Evolutionary conservation across 2,888 invertebrate genomes (phyloP).

Genomic region (Megastigmus dorsalis): DNA sequence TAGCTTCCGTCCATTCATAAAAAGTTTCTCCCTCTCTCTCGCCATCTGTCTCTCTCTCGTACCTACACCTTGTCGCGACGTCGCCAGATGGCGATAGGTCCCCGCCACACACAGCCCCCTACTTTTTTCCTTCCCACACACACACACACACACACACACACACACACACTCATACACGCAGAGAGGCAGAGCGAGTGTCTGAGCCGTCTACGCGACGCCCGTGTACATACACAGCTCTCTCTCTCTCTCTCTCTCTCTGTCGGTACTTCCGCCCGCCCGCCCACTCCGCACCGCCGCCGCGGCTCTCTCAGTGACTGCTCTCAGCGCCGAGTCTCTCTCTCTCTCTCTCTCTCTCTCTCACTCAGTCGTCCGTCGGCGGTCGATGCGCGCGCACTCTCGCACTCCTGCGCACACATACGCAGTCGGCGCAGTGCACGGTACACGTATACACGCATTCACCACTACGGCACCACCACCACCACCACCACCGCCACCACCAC

Average conservation of each 20-base stretch:
- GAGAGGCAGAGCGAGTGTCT: background rate
- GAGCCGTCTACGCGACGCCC: background rate
- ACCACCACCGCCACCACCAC: no score
- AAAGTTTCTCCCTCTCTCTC: constrained; percentile 64
- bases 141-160: background rate
- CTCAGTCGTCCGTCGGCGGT: constrained; percentile 68
- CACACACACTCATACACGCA: background rate
- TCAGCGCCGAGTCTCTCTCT: constrained; percentile 37
- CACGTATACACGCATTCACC: background rate
- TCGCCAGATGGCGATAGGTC: constrained; percentile 70
- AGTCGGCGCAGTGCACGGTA: no score
- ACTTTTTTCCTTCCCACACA: background rate
- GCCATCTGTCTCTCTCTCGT: constrained; percentile 58
- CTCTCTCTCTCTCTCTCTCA: constrained; percentile 59
- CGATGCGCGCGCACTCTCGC: constrained; percentile 56
- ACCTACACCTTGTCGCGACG: constrained; percentile 57
- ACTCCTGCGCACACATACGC: background rate
- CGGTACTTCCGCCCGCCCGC: constrained; percentile 53
- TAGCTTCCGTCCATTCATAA: constrained; percentile 75
- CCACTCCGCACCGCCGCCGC: constrained; percentile 44
- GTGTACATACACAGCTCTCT: background rate
- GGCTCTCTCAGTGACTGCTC: constrained; percentile 29
- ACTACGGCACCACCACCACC: background rate
- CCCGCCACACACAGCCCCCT: constrained; percentile 39
- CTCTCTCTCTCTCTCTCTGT: constrained; percentile 23